Conservation (phyloP, 2,797 vertebrate genomes). For the Adrianichthys oophorus region DNA sequence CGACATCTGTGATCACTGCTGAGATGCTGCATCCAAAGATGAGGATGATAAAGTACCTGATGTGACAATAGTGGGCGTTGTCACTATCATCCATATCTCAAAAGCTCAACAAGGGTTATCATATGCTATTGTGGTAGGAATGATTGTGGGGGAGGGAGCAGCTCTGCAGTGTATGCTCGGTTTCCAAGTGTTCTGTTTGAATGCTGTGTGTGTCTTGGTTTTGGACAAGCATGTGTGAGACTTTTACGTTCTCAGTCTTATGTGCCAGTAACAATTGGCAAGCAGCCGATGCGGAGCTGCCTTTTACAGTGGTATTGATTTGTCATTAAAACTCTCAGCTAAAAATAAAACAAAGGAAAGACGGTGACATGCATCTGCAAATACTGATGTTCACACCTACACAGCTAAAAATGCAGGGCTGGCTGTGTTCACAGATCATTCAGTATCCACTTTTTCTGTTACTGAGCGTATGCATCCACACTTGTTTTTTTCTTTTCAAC, state of each 20-base stretch:
- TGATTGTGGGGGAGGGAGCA: slow-evolving; percentile 28
- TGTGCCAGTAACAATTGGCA: slow-evolving; percentile 33
- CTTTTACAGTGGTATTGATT: slow-evolving; percentile 39
- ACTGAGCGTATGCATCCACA: slow-evolving; percentile 55
- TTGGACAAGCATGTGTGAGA: slow-evolving; percentile 28
- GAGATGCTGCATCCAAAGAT: slow-evolving; percentile 20
- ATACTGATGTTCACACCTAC: slow-evolving; percentile 23
- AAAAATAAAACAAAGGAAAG: slow-evolving; percentile 53
- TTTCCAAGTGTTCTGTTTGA: slow-evolving; percentile 25
- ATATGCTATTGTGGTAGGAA: slow-evolving; percentile 37
- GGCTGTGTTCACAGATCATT: slow-evolving; percentile 36
- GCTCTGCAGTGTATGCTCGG: background rate
- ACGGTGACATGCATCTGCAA: slow-evolving; percentile 41
- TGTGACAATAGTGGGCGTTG: slow-evolving; percentile 54
- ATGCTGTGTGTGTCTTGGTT: slow-evolving; percentile 6
- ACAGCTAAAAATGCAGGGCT: slow-evolving; percentile 38
- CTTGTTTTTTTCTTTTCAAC: slow-evolving; percentile 42
- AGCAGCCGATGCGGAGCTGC: slow-evolving; percentile 49
- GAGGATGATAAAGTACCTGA: slow-evolving; percentile 46
- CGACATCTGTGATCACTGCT: slow-evolving; percentile 32
- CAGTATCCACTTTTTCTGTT: slow-evolving; percentile 49
- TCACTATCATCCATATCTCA: slow-evolving; percentile 55
- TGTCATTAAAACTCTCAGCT: slow-evolving; percentile 58
- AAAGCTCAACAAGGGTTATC: slow-evolving; percentile 63
- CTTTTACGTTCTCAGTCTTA: background rate